Conservation (phyloP, 53 echinoderm and acorn worm genomes). For the Mesocentrotus franciscanus region DNA sequence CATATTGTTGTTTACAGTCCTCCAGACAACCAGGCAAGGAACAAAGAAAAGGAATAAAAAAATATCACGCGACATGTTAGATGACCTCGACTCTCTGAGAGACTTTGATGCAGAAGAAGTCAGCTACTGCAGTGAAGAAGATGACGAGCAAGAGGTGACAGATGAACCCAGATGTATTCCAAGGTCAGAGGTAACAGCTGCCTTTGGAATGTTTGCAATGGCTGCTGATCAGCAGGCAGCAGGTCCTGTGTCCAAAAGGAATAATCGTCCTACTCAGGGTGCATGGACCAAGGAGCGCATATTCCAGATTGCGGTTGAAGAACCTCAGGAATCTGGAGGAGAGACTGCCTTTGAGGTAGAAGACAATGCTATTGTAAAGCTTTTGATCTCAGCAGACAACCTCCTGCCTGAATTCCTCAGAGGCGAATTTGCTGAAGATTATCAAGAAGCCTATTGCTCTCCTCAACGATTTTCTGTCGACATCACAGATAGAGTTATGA, state of each 20-base stretch:
- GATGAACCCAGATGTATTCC: not conserved
- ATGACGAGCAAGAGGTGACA: not conserved
- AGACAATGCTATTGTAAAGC: not conserved
- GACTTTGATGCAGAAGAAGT: not conserved
- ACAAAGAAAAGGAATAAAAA: slow-evolving; percentile 53
- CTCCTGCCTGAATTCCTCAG: slow-evolving; percentile 41
- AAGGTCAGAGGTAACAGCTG: slow-evolving; percentile 37
- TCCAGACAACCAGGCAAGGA: slow-evolving; percentile 19
- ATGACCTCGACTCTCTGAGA: slow-evolving; percentile 11
- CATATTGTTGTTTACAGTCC: not conserved
- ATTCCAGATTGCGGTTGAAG: not conserved
- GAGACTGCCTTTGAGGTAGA: not conserved
- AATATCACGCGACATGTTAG: not conserved
- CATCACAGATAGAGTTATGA: slow-evolving; percentile 30
- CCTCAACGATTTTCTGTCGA: slow-evolving; percentile 74
- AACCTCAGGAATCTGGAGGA: not conserved
- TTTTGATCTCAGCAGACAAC: not conserved
- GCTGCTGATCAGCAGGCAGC: not conserved
- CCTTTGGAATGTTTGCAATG: slow-evolving; percentile 24
- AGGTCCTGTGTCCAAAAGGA: not conserved
- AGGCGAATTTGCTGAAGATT: slow-evolving; percentile 66
- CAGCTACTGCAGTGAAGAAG: not conserved
- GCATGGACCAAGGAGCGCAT: not conserved
- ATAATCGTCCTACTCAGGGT: not conserved
- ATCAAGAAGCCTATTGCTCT: slow-evolving; percentile 63